Conservation (phyloP, 1,140 invertebrate species). For the Drosophila parvula region DNA sequence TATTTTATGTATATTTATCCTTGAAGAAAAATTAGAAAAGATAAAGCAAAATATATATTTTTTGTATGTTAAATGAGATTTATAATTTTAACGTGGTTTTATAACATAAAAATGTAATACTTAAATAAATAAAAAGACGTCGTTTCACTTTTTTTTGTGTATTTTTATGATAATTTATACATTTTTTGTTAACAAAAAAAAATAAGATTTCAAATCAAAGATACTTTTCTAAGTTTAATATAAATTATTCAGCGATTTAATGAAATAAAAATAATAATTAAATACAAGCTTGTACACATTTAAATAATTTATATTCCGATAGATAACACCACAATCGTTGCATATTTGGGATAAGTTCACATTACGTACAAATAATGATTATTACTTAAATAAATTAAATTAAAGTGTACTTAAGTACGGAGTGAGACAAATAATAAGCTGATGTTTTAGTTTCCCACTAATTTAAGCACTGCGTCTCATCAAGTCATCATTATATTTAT, state of each 20-base stretch:
- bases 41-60: too few relatives aligned
- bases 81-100: too few relatives aligned
- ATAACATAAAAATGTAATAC: too few relatives aligned
- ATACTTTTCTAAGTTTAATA: too few relatives aligned
- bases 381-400: neutral
- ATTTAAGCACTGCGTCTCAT: constrained; percentile 5
- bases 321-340: neutral
- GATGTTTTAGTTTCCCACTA: neutral
- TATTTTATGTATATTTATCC: too few relatives aligned
- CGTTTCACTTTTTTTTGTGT: neutral
- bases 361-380: neutral
- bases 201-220: neutral
- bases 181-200: neutral
- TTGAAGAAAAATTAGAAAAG: too few relatives aligned
- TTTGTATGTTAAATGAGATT: too few relatives aligned
- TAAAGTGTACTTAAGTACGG: constrained; percentile 1
- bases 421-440: neutral
- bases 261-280: neutral
- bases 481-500: constrained; percentile 10
- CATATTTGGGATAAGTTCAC: constrained; percentile 3
- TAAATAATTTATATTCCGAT: neutral
- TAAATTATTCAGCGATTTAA: neutral
- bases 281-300: neutral
- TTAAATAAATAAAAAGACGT: neutral
- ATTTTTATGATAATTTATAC: neutral